phyloP scores from a whole-genome alignment of 2,113 vertebrate genomes.

The Piprites chloris region DNA sequence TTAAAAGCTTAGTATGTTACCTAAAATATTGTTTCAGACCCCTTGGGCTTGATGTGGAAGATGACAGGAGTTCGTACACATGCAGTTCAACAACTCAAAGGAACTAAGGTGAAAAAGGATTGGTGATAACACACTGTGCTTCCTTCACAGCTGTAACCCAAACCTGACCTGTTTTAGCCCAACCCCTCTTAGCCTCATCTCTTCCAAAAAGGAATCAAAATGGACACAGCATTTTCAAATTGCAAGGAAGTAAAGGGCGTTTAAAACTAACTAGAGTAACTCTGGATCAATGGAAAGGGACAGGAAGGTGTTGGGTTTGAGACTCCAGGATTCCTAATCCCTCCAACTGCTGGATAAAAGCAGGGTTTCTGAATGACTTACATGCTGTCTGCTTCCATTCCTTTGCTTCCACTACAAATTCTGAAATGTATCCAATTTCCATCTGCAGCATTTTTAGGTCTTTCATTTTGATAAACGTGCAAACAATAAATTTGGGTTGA shows the following conservation, averaged over 20 bases:
- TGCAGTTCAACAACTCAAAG: constrained; percentile 5
- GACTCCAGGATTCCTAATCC: neutral
- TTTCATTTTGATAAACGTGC: neutral
- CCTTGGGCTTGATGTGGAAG: constrained; percentile 56
- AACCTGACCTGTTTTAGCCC: neutral
- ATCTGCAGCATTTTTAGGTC: neutral
- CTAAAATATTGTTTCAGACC: constrained; percentile 64
- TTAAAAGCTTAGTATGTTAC: constrained; percentile 65
- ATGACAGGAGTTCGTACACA: neutral
- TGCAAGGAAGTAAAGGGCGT: neutral
- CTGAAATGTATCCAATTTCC: neutral
- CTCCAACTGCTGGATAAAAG: neutral
- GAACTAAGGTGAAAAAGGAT: constrained; percentile 5
- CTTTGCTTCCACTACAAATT: neutral
- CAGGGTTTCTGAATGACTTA: neutral
- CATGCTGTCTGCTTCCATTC: neutral
- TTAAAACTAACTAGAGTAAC: neutral
- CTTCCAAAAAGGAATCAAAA: neutral
- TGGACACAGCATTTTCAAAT: neutral
- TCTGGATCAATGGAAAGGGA: neutral
- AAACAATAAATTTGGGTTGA: neutral
- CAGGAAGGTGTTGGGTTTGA: neutral
- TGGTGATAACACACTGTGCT: neutral
- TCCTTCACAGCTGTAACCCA: neutral
- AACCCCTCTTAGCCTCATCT: neutral